Conservation (phyloP, 2,888 invertebrate species). For the Cantharis nigra region DNA sequence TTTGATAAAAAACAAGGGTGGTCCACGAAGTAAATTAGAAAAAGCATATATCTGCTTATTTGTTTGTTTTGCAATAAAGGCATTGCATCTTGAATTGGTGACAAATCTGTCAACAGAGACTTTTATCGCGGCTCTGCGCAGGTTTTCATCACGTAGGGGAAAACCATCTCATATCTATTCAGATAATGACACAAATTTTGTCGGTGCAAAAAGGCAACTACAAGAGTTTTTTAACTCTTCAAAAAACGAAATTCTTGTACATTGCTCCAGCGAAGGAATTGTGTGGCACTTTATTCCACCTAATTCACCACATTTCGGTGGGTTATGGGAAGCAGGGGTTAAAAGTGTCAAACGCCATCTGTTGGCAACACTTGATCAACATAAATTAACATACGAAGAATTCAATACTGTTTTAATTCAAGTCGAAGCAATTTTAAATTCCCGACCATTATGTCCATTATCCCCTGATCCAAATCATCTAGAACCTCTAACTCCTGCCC, state of each 20-base stretch:
- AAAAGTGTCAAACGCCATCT: no score
- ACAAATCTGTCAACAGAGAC: conserved; percentile 22
- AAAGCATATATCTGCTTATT: conserved; percentile 21
- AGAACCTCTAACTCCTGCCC: not conserved
- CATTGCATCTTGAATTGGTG: conserved; percentile 34
- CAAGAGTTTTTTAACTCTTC: no score
- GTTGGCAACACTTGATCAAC: no score
- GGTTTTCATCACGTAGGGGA: conserved; percentile 33
- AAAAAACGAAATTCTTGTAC: no score
- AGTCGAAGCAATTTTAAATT: not conserved
- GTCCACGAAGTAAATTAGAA: no score
- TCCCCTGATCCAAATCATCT: not conserved
- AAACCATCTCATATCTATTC: conserved; percentile 28
- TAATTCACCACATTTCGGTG: no score
- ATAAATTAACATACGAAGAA: not conserved
- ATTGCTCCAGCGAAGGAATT: no score
- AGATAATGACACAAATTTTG: conserved; percentile 36
- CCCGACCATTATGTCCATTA: not conserved
- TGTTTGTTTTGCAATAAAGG: conserved; percentile 34
- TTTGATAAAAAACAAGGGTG: no score
- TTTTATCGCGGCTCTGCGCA: conserved; percentile 29
- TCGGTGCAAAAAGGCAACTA: conserved; percentile 6
- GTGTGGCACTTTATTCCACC: no score
- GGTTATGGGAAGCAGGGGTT: no score
- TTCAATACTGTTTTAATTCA: not conserved